phyloP scores from a whole-genome alignment of 2,888 invertebrate genomes.

The Bugulina stolonifera region DNA sequence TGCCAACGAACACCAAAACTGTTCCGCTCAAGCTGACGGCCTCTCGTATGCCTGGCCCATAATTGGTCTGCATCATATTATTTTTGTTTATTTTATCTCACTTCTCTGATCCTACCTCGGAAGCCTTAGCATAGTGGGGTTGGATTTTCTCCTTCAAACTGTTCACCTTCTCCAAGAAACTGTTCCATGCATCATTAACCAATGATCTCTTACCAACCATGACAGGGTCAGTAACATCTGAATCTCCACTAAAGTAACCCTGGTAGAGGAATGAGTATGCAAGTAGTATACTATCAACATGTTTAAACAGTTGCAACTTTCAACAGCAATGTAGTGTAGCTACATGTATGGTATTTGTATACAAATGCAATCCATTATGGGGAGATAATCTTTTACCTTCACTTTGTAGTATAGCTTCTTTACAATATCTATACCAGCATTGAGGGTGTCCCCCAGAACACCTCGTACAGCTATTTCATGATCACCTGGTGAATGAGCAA shows the following conservation, averaged over 20 bases:
- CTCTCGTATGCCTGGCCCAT: too few relatives aligned
- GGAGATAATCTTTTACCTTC: too few relatives aligned
- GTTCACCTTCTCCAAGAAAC: not conserved
- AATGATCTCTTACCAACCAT: not conserved
- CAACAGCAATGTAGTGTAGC: too few relatives aligned
- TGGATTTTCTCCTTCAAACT: not conserved
- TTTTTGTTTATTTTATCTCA: too few relatives aligned
- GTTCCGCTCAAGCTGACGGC: too few relatives aligned
- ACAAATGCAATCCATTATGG: too few relatives aligned
- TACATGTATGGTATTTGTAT: too few relatives aligned
- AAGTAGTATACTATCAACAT: too few relatives aligned
- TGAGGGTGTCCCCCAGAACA: slow-evolving; percentile 4
- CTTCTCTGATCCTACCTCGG: slow-evolving; percentile 16
- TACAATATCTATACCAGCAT: not conserved
- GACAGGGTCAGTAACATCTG: slow-evolving; percentile 1
- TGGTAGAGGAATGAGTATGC: too few relatives aligned
- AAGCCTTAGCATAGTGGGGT: not conserved
- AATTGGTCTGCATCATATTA: too few relatives aligned
- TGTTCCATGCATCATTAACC: not conserved
- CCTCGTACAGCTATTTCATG: slow-evolving; percentile 1
- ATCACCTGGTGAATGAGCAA: not conserved
- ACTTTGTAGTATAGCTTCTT: not conserved
- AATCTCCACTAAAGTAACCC: not conserved
- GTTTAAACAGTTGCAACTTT: too few relatives aligned
- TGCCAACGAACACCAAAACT: too few relatives aligned